Percentiles rank a stretch among this genome's conserved stretches.
These are phyloP conservation scores for Spheniscus humboldti DNA, from an alignment of 2,797 vertebrate species.

Conservation along the genomic window DNA sequence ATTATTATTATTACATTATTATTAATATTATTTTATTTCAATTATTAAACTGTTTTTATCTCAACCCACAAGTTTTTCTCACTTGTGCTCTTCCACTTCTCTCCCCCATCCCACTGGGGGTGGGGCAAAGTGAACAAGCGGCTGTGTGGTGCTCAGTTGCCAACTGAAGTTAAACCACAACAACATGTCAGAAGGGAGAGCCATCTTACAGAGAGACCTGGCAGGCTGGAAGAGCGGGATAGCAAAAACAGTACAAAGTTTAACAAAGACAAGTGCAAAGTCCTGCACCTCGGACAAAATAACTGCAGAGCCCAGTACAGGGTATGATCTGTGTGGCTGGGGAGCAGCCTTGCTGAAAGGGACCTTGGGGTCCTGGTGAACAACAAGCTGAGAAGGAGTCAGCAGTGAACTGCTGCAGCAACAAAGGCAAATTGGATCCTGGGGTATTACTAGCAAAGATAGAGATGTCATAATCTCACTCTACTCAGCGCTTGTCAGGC, in stretches of 20 bases:
- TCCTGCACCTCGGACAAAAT: neutral
- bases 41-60: too few species aligned
- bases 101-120: too few species aligned
- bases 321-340: neutral
- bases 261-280: neutral
- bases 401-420: neutral
- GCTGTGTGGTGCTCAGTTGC: too few species aligned
- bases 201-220: neutral
- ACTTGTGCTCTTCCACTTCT: too few species aligned
- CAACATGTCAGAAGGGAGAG: neutral
- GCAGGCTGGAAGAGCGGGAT: neutral
- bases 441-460: neutral
- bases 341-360: neutral
- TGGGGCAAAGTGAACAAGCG: too few species aligned
- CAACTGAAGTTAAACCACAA: too few species aligned
- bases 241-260: neutral
- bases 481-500: neutral
- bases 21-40: too few species aligned
- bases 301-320: neutral
- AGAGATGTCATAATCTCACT: too few species aligned
- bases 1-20: too few species aligned
- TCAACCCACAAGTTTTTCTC: too few species aligned
- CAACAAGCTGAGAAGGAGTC: neutral
- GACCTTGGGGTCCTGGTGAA: neutral
- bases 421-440: neutral